Conservation (phyloP, 2,797 vertebrate genomes). For the Esox masquinongy region DNA sequence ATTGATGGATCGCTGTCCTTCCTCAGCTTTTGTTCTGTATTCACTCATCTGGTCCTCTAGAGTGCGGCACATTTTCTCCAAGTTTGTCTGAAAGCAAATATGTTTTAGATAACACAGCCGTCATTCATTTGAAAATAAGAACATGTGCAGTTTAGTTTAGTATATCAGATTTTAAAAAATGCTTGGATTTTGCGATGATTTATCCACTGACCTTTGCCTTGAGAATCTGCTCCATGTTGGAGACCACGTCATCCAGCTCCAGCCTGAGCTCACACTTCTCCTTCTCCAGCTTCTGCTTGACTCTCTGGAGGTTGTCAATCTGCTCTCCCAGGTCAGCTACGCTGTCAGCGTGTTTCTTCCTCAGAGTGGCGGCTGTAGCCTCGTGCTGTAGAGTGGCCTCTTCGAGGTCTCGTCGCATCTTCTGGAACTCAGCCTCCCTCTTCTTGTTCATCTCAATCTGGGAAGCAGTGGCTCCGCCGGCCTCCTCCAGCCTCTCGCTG, state of each 20-base stretch:
- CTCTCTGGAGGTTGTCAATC: slow-evolving; percentile 76
- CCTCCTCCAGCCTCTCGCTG: slow-evolving; percentile 80
- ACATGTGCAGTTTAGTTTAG: background rate
- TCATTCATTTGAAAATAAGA: background rate
- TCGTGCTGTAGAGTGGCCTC: slow-evolving; percentile 78
- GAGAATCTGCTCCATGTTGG: slow-evolving; percentile 76
- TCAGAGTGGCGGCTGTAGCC: slow-evolving; percentile 68
- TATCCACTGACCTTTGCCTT: slow-evolving; percentile 33
- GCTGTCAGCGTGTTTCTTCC: slow-evolving; percentile 78
- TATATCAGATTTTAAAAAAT: background rate
- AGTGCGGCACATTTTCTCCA: slow-evolving; percentile 77
- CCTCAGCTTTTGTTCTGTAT: slow-evolving; percentile 72
- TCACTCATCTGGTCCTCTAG: slow-evolving; percentile 77
- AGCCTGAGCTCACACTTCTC: slow-evolving; percentile 79
- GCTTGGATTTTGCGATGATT: background rate
- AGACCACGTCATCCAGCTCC: slow-evolving; percentile 73
- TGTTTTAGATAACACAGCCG: background rate
- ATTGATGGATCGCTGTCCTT: slow-evolving; percentile 69
- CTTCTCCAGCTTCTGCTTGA: slow-evolving; percentile 81
- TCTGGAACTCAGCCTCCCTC: slow-evolving; percentile 77
- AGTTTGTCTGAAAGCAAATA: slow-evolving; percentile 57
- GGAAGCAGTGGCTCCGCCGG: slow-evolving; percentile 76
- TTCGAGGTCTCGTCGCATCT: slow-evolving; percentile 76
- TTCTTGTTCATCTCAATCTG: slow-evolving; percentile 83
- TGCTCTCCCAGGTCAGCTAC: slow-evolving; percentile 76